These are phyloP conservation scores for Drosophila kanekoi DNA, from an alignment of 2,888 invertebrate genomes.

Conservation along the genomic window DNA sequence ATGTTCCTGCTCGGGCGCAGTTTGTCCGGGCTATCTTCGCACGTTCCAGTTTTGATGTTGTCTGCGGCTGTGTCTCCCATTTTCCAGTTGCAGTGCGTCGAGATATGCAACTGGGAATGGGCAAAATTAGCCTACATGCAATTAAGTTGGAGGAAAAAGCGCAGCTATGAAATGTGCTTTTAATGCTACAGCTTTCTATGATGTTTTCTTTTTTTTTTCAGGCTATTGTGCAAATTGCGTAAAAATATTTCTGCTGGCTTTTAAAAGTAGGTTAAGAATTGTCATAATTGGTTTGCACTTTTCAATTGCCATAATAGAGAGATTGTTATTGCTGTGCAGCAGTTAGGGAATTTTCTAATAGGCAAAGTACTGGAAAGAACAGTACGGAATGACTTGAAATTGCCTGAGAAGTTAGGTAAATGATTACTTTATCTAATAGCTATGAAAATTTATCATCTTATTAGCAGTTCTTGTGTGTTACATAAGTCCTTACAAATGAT, in stretches of 20 bases:
- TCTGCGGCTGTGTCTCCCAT: conserved; percentile 6
- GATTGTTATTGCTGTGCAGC: conserved; percentile 38
- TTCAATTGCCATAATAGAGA: conserved; percentile 42
- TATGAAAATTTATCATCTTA: neutral
- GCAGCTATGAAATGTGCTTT: conserved; percentile 55
- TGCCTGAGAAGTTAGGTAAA: conserved; percentile 45
- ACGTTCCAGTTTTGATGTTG: conserved; percentile 60
- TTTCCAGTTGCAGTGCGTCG: conserved; percentile 30
- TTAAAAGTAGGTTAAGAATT: conserved; percentile 69
- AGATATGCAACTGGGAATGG: conserved; percentile 53
- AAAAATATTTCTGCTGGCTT: conserved; percentile 51
- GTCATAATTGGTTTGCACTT: conserved; percentile 63
- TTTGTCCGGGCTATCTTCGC: conserved; percentile 46
- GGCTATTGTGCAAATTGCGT: conserved; percentile 50
- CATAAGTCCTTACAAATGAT: no score
- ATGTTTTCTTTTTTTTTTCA: conserved; percentile 32
- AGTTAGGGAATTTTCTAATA: conserved; percentile 31
- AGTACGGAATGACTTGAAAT: conserved; percentile 25
- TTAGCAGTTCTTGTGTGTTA: no score
- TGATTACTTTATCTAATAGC: neutral
- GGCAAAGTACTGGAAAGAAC: conserved; percentile 12
- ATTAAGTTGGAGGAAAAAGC: conserved; percentile 53
- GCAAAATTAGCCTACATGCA: conserved; percentile 69
- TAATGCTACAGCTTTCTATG: conserved; percentile 46
- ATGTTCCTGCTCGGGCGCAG: conserved; percentile 18